A percentile compares a stretch with the other conserved stretches of the same genome.
phyloP scores from a whole-genome alignment of 2,797 vertebrate species.

The Pristis pectinata region DNA sequence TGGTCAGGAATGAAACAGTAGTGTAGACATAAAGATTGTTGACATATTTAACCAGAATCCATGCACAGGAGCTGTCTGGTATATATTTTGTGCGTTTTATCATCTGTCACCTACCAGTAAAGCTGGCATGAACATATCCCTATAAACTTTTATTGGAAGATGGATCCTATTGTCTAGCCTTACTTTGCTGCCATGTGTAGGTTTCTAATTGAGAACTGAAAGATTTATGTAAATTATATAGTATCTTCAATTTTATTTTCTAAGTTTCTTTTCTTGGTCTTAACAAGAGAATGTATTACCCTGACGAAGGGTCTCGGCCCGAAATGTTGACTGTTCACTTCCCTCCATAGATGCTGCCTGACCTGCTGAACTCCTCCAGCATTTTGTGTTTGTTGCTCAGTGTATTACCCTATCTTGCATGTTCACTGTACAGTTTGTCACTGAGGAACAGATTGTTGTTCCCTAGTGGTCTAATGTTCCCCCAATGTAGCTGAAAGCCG shows the following conservation, averaged over 20 bases:
- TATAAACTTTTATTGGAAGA: background rate
- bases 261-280: background rate
- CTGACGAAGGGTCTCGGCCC: no score
- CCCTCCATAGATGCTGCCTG: no score
- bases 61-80: background rate
- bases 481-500: no score
- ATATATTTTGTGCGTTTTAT: background rate
- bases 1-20: background rate
- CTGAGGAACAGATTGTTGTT: background rate
- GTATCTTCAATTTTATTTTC: background rate
- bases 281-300: background rate
- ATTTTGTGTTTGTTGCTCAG: no score
- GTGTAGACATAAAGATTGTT: background rate
- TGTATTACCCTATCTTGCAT: background rate
- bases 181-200: background rate
- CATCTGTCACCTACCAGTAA: background rate
- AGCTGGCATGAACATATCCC: background rate
- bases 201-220: background rate
- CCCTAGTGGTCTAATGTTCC: no score
- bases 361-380: no score
- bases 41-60: background rate
- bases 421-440: background rate
- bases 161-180: background rate
- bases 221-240: background rate
- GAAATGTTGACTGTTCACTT: no score